These are phyloP conservation scores for Lepidochitona cinerea DNA, from an alignment of 2,888 invertebrate genomes.

Conservation along the genomic window DNA sequence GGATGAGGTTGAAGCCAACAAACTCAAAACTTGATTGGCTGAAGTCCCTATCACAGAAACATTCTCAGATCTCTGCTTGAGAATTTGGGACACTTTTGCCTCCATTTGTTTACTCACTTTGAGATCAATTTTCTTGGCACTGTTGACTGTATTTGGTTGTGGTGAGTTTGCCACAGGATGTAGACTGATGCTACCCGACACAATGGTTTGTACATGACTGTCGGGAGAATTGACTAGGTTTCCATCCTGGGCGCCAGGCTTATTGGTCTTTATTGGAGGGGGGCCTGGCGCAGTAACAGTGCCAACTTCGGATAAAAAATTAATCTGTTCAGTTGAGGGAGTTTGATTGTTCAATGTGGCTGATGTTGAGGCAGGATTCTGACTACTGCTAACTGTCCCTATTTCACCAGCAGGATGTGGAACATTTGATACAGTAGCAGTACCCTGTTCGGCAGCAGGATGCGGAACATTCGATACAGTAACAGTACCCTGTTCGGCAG, in stretches of 20 bases:
- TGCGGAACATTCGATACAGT: too few relatives aligned
- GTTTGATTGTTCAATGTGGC: background rate
- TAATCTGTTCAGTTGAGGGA: slow-evolving; percentile 40
- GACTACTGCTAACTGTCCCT: too few relatives aligned
- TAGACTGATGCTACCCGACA: slow-evolving; percentile 26
- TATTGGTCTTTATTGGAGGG: slow-evolving; percentile 36
- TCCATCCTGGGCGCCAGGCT: slow-evolving; percentile 3
- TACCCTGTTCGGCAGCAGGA: too few relatives aligned
- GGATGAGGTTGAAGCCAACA: background rate
- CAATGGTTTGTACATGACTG: slow-evolving; percentile 15
- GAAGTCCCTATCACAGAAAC: slow-evolving; percentile 11
- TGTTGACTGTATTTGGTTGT: slow-evolving; percentile 14
- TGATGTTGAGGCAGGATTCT: too few relatives aligned
- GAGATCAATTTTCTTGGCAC: slow-evolving; percentile 16
- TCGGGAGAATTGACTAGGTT: background rate
- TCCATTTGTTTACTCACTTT: slow-evolving; percentile 14
- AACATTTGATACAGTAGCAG: too few relatives aligned
- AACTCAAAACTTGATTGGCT: background rate
- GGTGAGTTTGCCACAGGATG: slow-evolving; percentile 24
- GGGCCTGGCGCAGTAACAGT: slow-evolving; percentile 55
- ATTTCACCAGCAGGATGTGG: too few relatives aligned
- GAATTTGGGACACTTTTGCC: slow-evolving; percentile 11
- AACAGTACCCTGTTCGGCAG: too few relatives aligned
- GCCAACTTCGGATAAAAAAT: slow-evolving; percentile 61
- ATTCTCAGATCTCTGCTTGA: background rate